These are phyloP conservation scores for Staurois parvus DNA, from an alignment of 2,797 vertebrate genomes.

Conservation along the genomic window DNA sequence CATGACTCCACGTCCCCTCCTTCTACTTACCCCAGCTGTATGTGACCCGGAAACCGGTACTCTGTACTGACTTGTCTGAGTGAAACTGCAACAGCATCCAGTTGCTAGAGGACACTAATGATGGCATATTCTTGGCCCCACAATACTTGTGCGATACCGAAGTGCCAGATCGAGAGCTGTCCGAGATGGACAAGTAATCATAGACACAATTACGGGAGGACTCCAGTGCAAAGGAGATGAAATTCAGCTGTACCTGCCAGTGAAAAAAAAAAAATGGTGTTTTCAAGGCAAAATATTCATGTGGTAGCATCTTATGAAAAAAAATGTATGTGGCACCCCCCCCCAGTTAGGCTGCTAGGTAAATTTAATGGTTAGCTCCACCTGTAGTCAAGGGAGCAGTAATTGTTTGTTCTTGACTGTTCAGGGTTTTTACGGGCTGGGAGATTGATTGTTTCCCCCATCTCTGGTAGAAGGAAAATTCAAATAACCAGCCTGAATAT, in stretches of 20 bases:
- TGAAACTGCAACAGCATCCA: constrained; percentile 42
- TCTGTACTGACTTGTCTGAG: constrained; percentile 40
- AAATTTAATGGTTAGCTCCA: too few relatives aligned
- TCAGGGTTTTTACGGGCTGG: too few relatives aligned
- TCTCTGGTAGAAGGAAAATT: too few relatives aligned
- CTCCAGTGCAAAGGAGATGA: constrained; percentile 51
- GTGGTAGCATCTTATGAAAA: too few relatives aligned
- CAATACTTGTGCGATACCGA: constrained; percentile 20
- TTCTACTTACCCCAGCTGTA: constrained; percentile 37
- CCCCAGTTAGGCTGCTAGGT: too few relatives aligned
- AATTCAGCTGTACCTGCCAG: constrained; percentile 26
- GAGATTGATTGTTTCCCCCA: too few relatives aligned
- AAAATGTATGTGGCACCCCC: too few relatives aligned
- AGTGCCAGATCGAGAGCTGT: constrained; percentile 13
- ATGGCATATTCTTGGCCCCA: constrained; percentile 6
- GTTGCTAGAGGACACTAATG: neutral
- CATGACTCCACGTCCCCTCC: neutral
- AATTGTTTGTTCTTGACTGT: too few relatives aligned
- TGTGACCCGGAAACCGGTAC: constrained; percentile 17
- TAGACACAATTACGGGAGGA: constrained; percentile 42
- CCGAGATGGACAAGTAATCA: constrained; percentile 45
- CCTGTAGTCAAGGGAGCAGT: too few relatives aligned
- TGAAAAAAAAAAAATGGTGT: neutral
- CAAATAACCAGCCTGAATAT: too few relatives aligned
- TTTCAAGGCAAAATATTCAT: too few relatives aligned